Evolutionary conservation across 2,113 vertebrate genomes (phyloP).

Genomic region (Pteropus alecto): DNA sequence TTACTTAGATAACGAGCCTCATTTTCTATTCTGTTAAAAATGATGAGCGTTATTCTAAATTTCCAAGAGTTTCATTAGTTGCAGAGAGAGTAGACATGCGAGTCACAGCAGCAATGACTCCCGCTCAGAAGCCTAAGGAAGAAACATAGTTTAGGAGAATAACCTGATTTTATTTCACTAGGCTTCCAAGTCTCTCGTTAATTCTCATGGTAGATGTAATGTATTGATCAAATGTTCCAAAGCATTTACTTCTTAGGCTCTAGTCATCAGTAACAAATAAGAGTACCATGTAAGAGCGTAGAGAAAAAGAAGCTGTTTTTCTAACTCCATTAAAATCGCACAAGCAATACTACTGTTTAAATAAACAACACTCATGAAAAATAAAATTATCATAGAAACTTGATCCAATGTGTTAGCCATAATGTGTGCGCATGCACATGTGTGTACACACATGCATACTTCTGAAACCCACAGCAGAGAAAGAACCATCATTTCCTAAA

Average conservation of each 20-base stretch:
- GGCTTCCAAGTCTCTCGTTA: constrained; percentile 36
- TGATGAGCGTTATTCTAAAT: background rate
- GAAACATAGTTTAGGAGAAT: background rate
- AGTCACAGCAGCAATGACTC: background rate
- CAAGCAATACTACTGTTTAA: constrained; percentile 43
- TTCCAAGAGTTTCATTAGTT: constrained; percentile 14
- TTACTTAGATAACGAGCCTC: background rate
- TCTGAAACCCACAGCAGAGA: background rate
- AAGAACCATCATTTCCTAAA: background rate
- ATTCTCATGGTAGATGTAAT: background rate
- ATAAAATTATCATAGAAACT: background rate
- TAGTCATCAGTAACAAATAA: constrained; percentile 65
- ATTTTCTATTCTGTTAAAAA: constrained; percentile 19
- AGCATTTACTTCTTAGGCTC: constrained; percentile 40
- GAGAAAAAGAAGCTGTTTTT: background rate
- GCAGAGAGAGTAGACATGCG: background rate
- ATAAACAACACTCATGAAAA: constrained; percentile 40
- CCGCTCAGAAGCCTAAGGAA: constrained; percentile 11
- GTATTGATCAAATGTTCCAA: constrained; percentile 55
- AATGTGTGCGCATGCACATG: too few species aligned
- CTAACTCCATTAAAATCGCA: constrained; percentile 44
- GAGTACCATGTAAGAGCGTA: constrained; percentile 42
- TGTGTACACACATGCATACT: too few species aligned
- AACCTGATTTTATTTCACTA: constrained; percentile 47
- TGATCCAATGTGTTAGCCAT: background rate